phyloP scores from a whole-genome alignment of 2,113 vertebrate species.

The Pseudorhombus dupliciocellatus region DNA sequence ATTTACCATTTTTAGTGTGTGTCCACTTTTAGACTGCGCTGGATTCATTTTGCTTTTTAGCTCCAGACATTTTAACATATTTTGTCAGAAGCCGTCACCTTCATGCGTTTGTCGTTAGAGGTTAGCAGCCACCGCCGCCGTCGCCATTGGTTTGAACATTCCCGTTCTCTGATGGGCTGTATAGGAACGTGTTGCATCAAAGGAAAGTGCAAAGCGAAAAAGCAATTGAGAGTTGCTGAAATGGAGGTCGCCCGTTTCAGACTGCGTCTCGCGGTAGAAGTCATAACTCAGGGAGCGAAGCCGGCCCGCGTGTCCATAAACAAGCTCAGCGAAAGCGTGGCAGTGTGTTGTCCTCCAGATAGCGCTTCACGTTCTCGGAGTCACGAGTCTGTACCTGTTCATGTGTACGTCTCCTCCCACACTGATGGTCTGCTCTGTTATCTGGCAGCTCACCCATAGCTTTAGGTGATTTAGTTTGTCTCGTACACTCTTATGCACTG shows the following conservation, averaged over 20 bases:
- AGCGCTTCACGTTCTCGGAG: constrained; percentile 24
- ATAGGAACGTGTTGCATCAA: constrained; percentile 5
- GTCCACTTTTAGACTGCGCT: constrained; percentile 1
- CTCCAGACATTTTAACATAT: background rate
- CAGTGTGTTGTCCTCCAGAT: constrained; percentile 28
- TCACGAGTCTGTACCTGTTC: constrained; percentile 21
- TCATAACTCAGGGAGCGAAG: constrained; percentile 54
- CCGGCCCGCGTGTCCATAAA: background rate
- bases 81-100: background rate
- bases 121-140: background rate
- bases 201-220: constrained; percentile 22
- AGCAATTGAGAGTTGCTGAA: constrained; percentile 27
- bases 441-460: constrained; percentile 49
- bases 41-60: background rate
- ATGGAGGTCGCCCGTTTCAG: constrained; percentile 25
- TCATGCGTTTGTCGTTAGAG: background rate
- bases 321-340: constrained; percentile 9
- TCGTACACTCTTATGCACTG: constrained; percentile 34
- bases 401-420: constrained; percentile 15
- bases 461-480: constrained; percentile 11
- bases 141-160: constrained; percentile 1
- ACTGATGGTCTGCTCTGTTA: constrained; percentile 31
- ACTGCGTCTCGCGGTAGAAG: constrained; percentile 25
- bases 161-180: background rate
- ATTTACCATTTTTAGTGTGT: background rate